Evolutionary conservation across 2,888 invertebrate species (phyloP).

Genomic region (Drosophila nr. perissopoda): DNA sequence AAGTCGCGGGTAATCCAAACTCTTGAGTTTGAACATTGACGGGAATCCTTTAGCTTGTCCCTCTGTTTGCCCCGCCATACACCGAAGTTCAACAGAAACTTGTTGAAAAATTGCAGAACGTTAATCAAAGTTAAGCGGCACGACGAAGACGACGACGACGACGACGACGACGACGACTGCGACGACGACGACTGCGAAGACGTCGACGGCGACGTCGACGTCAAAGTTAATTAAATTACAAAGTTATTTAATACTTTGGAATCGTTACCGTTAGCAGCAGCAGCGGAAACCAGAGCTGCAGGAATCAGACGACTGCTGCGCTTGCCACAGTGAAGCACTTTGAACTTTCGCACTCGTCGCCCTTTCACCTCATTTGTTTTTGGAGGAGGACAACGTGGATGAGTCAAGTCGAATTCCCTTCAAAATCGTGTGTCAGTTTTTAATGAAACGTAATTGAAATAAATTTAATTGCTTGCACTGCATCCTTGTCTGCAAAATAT

Average conservation of each 20-base stretch:
- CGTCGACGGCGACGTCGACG: conserved; percentile 39
- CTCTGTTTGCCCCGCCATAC: conserved; percentile 2
- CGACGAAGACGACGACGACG: conserved; percentile 13
- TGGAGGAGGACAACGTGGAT: conserved; percentile 3
- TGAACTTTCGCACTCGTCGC: conserved; percentile 51
- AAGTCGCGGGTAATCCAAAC: conserved; percentile 74
- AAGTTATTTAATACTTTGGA: conserved; percentile 78
- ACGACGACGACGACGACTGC: conserved; percentile 7
- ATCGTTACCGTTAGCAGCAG: conserved; percentile 61
- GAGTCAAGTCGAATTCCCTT: conserved; percentile 9
- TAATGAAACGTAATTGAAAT: conserved; percentile 74
- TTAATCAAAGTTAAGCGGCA: conserved; percentile 79
- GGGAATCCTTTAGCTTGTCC: conserved; percentile 38
- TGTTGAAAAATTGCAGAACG: conserved; percentile 78
- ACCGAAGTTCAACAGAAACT: conserved; percentile 66
- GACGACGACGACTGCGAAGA: conserved; percentile 12
- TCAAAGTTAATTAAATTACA: conserved; percentile 80
- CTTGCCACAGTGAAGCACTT: conserved; percentile 45
- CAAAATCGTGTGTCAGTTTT: conserved; percentile 66
- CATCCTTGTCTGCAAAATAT: conserved; percentile 21
- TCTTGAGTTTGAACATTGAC: conserved; percentile 38
- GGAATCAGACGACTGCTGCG: conserved; percentile 36
- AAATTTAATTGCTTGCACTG: conserved; percentile 57
- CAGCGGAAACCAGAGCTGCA: conserved; percentile 20
- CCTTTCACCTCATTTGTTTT: conserved; percentile 17